These are phyloP conservation scores for Drosophila seguyi DNA, from an alignment of 1,140 invertebrate genomes.

Conservation along the genomic window DNA sequence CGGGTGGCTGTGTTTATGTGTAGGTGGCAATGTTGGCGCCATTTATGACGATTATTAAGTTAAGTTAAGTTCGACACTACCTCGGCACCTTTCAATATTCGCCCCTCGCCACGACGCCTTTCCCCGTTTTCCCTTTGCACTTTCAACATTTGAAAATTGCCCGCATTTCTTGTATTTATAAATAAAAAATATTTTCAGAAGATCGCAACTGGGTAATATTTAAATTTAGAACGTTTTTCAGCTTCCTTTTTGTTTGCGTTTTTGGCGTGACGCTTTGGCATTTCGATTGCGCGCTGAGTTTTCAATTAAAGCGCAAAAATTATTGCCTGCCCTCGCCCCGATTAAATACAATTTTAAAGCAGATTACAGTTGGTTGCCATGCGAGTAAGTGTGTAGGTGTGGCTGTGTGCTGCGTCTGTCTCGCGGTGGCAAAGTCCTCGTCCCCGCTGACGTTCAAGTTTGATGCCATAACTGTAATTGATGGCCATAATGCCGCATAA, in stretches of 20 bases:
- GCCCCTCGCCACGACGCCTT: not conserved
- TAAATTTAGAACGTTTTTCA: conserved; percentile 66
- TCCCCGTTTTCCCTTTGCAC: not conserved
- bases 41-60: conserved; percentile 76
- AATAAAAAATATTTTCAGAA: conserved; percentile 34
- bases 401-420: conserved; percentile 25
- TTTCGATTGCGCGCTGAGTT: conserved; percentile 45
- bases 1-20: not conserved
- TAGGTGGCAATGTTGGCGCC: conserved; percentile 48
- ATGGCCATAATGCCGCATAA: conserved; percentile 12
- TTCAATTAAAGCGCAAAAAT: conserved; percentile 59
- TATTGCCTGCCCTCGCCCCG: conserved; percentile 9
- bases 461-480: conserved; percentile 54
- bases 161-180: conserved; percentile 65
- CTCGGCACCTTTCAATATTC: not conserved
- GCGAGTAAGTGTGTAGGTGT: conserved; percentile 6
- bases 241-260: conserved; percentile 2
- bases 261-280: conserved; percentile 63
- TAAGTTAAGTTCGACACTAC: conserved; percentile 54
- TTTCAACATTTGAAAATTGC: not conserved
- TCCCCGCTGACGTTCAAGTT: conserved; percentile 8
- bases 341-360: conserved; percentile 21
- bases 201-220: conserved; percentile 36
- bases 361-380: conserved; percentile 38
- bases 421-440: conserved; percentile 22